phyloP scores from a whole-genome alignment of 2,797 vertebrate genomes.

The Propithecus perrieri region DNA sequence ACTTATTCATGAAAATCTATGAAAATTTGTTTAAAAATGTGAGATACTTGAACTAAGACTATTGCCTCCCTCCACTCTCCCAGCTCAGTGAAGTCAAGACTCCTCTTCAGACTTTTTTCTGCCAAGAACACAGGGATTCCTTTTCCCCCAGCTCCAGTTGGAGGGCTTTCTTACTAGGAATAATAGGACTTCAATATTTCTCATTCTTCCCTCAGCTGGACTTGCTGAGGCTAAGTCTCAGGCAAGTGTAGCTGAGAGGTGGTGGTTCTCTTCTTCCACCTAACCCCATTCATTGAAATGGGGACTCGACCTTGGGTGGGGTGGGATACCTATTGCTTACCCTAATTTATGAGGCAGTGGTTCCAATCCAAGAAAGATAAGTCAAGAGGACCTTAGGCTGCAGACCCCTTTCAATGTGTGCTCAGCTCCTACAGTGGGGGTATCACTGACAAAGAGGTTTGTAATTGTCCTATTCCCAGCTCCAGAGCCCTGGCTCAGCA shows the following conservation, averaged over 20 bases:
- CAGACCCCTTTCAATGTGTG: neutral
- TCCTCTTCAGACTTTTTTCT: neutral
- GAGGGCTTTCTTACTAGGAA: neutral
- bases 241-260: neutral
- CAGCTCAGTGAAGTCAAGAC: too few species aligned
- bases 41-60: neutral
- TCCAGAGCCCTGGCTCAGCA: neutral
- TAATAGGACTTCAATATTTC: neutral
- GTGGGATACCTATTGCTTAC: neutral
- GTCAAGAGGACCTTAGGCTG: neutral
- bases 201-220: neutral
- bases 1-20: neutral
- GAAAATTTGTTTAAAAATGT: neutral
- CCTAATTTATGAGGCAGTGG: neutral
- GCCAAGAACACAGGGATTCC: rapidly evolving
- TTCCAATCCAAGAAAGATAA: neutral
- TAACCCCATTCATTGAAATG: neutral
- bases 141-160: neutral
- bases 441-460: neutral
- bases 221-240: neutral
- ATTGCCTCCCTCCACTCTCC: neutral
- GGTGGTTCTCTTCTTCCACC: neutral
- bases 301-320: too few species aligned
- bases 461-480: neutral
- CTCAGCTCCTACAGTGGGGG: too few species aligned